Evolutionary conservation across 2,888 invertebrate genomes (phyloP).

Genomic region (Mechanitis mazaeus): DNA sequence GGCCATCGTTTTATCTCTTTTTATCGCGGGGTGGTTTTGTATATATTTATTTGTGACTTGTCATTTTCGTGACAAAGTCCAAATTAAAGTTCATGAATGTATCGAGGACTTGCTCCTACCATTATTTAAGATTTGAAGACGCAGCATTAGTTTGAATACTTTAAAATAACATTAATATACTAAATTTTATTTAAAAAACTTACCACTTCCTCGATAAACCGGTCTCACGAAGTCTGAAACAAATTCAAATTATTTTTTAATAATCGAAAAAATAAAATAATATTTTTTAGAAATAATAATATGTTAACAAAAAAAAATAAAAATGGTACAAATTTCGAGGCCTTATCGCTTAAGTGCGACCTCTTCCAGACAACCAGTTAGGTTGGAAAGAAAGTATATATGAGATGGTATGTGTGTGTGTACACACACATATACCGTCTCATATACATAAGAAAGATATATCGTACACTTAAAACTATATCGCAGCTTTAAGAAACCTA

Average conservation of each 20-base stretch:
- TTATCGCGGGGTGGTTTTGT: slow-evolving; percentile 38
- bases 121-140: too few relatives aligned
- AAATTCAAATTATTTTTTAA: background rate
- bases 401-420: too few relatives aligned
- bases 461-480: too few relatives aligned
- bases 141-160: slow-evolving; percentile 4
- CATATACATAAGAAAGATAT: too few relatives aligned
- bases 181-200: background rate
- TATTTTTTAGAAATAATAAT: background rate
- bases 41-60: slow-evolving; percentile 19
- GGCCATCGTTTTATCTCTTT: slow-evolving; percentile 54
- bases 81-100: background rate
- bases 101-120: too few relatives aligned
- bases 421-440: too few relatives aligned
- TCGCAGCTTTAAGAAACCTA: too few relatives aligned
- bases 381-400: too few relatives aligned
- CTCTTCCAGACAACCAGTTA: too few relatives aligned
- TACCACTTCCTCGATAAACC: background rate
- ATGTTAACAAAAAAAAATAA: too few relatives aligned
- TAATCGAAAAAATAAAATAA: background rate
- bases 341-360: too few relatives aligned
- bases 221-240: background rate
- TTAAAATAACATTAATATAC: background rate
- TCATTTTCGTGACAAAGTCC: background rate
- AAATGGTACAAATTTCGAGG: too few relatives aligned